Evolutionary conservation across 2,113 vertebrate genomes (phyloP).

Genomic region (Echinops telfairi): DNA sequence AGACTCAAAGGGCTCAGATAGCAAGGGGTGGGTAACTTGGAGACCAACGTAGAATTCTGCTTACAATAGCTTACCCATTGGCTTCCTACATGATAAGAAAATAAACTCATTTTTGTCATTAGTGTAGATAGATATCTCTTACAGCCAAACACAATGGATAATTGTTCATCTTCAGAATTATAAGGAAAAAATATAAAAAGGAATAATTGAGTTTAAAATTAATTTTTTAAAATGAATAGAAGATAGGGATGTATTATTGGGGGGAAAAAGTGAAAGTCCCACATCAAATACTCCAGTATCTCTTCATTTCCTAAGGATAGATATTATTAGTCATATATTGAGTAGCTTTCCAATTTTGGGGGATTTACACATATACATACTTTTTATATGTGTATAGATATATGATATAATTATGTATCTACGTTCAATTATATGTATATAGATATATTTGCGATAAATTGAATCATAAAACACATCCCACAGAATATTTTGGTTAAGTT

Average conservation of each 20-base stretch:
- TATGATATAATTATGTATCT: neutral
- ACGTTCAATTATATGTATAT: neutral
- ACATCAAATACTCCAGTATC: neutral
- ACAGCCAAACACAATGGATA: neutral
- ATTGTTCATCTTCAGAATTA: neutral
- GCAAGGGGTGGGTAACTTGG: neutral
- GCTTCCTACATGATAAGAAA: neutral
- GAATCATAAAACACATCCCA: neutral
- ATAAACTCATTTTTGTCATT: neutral
- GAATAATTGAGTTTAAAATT: neutral
- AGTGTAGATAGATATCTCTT: neutral
- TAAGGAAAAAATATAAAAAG: neutral
- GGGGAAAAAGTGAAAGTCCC: too few relatives aligned
- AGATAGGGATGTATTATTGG: neutral
- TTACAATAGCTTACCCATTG: neutral
- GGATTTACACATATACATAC: neutral
- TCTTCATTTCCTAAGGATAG: neutral
- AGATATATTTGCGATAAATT: neutral
- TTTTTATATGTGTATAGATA: too few relatives aligned
- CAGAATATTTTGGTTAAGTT: neutral
- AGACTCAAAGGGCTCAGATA: neutral
- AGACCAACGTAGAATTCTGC: neutral
- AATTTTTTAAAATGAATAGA: slow-evolving; percentile 24
- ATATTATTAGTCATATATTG: neutral
- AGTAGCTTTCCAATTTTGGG: neutral